phyloP scores from a whole-genome alignment of 2,797 vertebrate genomes.

The Coracias cyanogaster region DNA sequence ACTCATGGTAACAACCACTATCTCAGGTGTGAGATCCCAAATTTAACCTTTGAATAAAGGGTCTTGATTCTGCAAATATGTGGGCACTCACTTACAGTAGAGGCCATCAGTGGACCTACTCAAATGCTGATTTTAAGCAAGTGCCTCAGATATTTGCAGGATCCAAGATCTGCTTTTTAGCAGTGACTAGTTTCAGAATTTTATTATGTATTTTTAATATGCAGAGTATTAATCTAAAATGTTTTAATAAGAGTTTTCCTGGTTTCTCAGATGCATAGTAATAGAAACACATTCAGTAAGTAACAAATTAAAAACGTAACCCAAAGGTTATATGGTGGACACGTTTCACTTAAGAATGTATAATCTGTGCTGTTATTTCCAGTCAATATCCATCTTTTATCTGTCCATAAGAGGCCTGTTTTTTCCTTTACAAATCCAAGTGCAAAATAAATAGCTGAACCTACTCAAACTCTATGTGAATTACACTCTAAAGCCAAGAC shows the following conservation, averaged over 20 bases:
- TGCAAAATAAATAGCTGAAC: background rate
- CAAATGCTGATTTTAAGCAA: background rate
- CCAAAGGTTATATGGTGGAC: background rate
- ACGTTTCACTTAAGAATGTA: background rate
- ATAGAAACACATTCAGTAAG: background rate
- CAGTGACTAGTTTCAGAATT: conserved; percentile 21
- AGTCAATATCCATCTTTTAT: background rate
- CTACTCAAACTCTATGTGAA: background rate
- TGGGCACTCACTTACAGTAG: background rate
- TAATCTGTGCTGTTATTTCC: background rate
- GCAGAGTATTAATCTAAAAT: conserved; percentile 32
- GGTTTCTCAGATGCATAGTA: background rate
- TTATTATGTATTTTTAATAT: conserved; percentile 61
- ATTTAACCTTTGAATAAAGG: background rate
- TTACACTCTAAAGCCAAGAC: background rate
- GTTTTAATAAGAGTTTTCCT: background rate
- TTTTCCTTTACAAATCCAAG: conserved; percentile 3
- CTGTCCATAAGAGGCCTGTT: background rate
- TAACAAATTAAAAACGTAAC: background rate
- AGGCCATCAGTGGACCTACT: background rate
- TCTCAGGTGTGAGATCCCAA: conserved; percentile 15
- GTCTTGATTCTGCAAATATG: conserved; percentile 2
- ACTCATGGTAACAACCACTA: background rate
- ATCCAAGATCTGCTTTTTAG: conserved; percentile 13
- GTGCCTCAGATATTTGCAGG: background rate